phyloP scores from a whole-genome alignment of 2,797 vertebrate species.

The Pterois miles region DNA sequence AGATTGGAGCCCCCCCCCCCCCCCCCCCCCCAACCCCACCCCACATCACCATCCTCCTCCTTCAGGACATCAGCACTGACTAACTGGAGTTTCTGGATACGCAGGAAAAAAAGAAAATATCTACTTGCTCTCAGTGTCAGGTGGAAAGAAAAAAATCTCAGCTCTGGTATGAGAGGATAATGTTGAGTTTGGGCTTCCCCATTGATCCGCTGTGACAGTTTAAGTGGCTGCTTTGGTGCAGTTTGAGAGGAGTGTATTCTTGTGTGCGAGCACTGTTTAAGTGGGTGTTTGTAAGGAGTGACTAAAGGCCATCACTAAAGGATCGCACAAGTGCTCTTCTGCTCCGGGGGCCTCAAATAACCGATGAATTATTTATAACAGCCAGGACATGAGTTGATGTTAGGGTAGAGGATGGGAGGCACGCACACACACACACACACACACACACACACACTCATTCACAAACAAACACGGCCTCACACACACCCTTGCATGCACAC shows the following conservation, averaged over 20 bases:
- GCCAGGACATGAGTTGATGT: conserved; percentile 72
- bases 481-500: background rate
- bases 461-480: conserved; percentile 16
- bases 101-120: conserved; percentile 4
- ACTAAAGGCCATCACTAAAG: conserved; percentile 77
- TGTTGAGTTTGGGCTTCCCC: conserved; percentile 45
- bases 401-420: conserved; percentile 63
- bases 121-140: conserved; percentile 9
- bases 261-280: conserved; percentile 67
- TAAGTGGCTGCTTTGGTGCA: conserved; percentile 58
- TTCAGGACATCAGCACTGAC: conserved; percentile 15
- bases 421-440: conserved; percentile 37
- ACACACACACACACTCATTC: conserved; percentile 18
- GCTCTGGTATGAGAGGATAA: conserved; percentile 42
- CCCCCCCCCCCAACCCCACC: background rate
- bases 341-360: conserved; percentile 79
- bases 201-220: conserved; percentile 58
- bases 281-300: conserved; percentile 71
- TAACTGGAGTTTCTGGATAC: conserved; percentile 3
- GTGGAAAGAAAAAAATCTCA: conserved; percentile 8
- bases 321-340: conserved; percentile 71
- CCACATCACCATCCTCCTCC: background rate
- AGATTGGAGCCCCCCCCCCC: conserved; percentile 9
- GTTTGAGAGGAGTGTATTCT: conserved; percentile 56
- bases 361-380: conserved; percentile 83